phyloP scores from a whole-genome alignment of 2,888 invertebrate genomes.

The Stegophylla sp. region DNA sequence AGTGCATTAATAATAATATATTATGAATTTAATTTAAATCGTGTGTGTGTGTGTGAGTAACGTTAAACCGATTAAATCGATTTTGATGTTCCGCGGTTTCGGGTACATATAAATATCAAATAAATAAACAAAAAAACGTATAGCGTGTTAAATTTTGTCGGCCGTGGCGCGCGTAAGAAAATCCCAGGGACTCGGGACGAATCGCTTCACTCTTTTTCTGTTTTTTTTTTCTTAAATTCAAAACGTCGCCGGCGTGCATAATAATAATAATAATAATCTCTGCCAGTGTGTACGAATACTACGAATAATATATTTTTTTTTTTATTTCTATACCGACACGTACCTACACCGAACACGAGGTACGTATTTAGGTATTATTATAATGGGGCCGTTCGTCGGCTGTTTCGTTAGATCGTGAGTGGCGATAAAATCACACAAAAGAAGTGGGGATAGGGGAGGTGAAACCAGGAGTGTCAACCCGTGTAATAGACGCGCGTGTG shows the following conservation, averaged over 20 bases:
- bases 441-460: too few relatives aligned
- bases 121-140: too few relatives aligned
- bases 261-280: neutral
- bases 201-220: neutral
- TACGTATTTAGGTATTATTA: neutral
- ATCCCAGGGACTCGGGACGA: neutral
- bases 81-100: too few relatives aligned
- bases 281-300: neutral
- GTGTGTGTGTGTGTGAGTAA: too few relatives aligned
- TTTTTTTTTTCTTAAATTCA: neutral
- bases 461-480: conserved; percentile 37
- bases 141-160: too few relatives aligned
- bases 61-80: too few relatives aligned
- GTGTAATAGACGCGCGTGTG: conserved; percentile 44
- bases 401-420: conserved; percentile 41
- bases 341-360: too few relatives aligned
- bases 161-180: neutral
- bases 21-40: too few relatives aligned
- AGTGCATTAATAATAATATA: too few relatives aligned
- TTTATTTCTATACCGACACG: too few relatives aligned
- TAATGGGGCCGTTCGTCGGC: neutral
- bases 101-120: too few relatives aligned
- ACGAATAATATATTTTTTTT: conserved; percentile 6
- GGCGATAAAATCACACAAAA: conserved; percentile 39
- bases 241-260: neutral